Percentiles rank a stretch among this genome's conserved stretches.
Conservation (phyloP, 2,888 invertebrate genomes). For the Chrysolina haemoptera region DNA sequence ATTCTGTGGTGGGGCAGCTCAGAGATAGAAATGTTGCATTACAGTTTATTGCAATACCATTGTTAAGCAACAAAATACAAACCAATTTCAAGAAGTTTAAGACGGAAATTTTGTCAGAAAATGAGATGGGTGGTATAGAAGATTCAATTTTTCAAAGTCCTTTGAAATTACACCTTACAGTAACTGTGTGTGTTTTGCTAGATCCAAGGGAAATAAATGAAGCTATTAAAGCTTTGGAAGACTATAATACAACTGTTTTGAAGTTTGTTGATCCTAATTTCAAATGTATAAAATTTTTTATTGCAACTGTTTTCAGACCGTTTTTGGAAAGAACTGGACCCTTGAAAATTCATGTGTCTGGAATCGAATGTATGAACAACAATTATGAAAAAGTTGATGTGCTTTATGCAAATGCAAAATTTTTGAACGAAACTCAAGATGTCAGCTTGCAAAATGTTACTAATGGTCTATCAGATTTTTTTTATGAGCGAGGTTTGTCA, state of each 20-base stretch:
- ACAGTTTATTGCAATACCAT: conserved; percentile 89
- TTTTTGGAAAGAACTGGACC: conserved; percentile 57
- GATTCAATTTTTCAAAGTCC: conserved; percentile 81
- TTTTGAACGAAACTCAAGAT: conserved; percentile 69
- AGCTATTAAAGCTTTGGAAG: conserved; percentile 77
- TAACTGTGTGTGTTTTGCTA: conserved; percentile 82
- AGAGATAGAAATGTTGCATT: conserved; percentile 80
- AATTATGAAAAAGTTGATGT: conserved; percentile 85
- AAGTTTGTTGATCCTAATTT: conserved; percentile 70
- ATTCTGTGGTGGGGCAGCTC: conserved; percentile 69
- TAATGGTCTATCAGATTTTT: conserved; percentile 76
- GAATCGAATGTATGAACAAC: conserved; percentile 92
- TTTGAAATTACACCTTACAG: conserved; percentile 85
- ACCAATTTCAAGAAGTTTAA: conserved; percentile 80
- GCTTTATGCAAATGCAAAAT: conserved; percentile 81
- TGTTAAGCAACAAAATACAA: conserved; percentile 75
- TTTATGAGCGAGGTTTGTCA: conserved; percentile 75
- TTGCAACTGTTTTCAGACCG: conserved; percentile 54
- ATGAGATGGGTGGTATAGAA: conserved; percentile 75
- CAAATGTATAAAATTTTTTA: not conserved
- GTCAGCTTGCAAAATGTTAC: conserved; percentile 76
- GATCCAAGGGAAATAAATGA: conserved; percentile 81
- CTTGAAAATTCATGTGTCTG: conserved; percentile 76
- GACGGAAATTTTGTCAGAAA: conserved; percentile 61
- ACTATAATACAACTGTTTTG: conserved; percentile 77